Conservation (phyloP, 2,113 vertebrate species). For the Zootoca vivipara region DNA sequence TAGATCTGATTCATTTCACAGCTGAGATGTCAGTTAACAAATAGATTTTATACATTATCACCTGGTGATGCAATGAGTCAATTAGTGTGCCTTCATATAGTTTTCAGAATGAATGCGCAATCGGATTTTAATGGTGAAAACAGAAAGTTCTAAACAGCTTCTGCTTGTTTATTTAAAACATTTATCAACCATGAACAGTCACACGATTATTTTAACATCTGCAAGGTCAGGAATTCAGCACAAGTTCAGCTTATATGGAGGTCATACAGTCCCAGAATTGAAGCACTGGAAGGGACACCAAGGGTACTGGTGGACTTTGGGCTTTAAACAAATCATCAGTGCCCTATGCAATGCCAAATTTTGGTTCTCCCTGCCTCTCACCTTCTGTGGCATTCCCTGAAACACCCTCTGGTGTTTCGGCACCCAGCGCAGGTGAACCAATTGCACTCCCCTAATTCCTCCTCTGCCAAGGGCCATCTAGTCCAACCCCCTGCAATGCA, state of each 20-base stretch:
- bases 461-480: too few species aligned
- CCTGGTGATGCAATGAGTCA: conserved; percentile 30
- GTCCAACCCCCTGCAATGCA: too few species aligned
- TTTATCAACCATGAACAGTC: conserved; percentile 20
- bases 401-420: too few species aligned
- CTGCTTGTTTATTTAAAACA: conserved; percentile 39
- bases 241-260: neutral
- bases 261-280: neutral
- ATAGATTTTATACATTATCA: conserved; percentile 13
- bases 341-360: too few species aligned
- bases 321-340: too few species aligned
- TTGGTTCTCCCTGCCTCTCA: too few species aligned
- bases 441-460: too few species aligned
- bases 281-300: too few species aligned
- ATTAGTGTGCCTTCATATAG: conserved; percentile 41
- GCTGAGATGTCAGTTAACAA: conserved; percentile 34
- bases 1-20: conserved; percentile 1
- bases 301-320: too few species aligned
- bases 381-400: too few species aligned
- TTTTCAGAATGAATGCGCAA: conserved; percentile 40
- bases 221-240: neutral
- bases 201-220: conserved; percentile 4
- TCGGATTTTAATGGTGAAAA: conserved; percentile 50
- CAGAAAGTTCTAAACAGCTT: conserved; percentile 54
- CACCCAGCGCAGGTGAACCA: too few species aligned